Base-by-base conservation (phyloP, 2,113 vertebrate species). In the Copsychus sechellarum region DNA sequence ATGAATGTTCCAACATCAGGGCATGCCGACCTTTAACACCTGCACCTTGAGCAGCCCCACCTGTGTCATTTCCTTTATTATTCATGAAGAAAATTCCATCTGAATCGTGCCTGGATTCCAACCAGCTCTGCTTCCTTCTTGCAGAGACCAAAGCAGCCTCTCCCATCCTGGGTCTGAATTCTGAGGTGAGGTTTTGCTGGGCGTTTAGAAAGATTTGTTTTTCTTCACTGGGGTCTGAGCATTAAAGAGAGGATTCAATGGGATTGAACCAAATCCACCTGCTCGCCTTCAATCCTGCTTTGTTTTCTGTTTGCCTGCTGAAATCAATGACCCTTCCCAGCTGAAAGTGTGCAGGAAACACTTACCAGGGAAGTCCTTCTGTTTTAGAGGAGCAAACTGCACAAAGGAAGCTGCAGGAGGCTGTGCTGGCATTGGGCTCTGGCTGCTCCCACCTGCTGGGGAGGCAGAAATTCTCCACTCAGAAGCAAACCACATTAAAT, bases 161-260 rank as follows among this genome's bases (percentile, higher is more conserved):
- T 60, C 45, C 9, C 2, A 6, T 8, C 61, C 89, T 54, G 38
- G 24, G 15, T 45, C 48, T 87, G 5, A 72, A 76, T 69, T 60
- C 74, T 11, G 58, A 80, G 54, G 71, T 76, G 74, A 90, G 47
- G 24, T 43, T 95, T 90, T 77, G 40, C 87, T 61, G 78, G 21
- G 21, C 36, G 1, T 82, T 85, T 54, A 36, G 24, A 69, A 76
- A 67, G 79, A 54, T 73, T 42, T 73, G 60, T 45, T 93, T 90
- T 83, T n/a, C 67, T 57, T 38, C 66, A 7, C 62, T 12, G 28
- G 71, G 33, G 31, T 61, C 58, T 34, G 54, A 93, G n/a, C 58
- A 70, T n/a, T 61, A 61, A 87, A 58, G 81, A 21, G 48, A 40
- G 31, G 29, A 77, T 80, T 81, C 43, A 9, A 12, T 42, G 24